Evolutionary conservation across 2,888 invertebrate species (phyloP).

Genomic region (Theristus sp.): DNA sequence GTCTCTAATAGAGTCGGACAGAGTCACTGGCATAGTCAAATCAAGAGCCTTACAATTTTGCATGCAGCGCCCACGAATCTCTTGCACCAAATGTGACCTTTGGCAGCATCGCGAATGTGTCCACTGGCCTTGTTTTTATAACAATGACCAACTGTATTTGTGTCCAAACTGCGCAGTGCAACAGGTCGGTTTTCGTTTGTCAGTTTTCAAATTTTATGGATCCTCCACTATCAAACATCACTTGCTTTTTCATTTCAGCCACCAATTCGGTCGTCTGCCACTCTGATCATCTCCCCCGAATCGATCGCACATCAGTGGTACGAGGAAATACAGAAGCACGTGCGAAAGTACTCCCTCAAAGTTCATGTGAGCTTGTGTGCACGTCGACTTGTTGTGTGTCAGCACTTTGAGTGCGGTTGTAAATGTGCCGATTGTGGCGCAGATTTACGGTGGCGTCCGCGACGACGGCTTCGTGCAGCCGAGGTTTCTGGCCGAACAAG

Average conservation of each 20-base stretch:
- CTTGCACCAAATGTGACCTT: conserved; percentile 31
- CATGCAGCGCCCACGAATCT: not conserved
- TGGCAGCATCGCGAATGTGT: conserved; percentile 49
- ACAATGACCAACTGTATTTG: conserved; percentile 32
- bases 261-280: too few species aligned
- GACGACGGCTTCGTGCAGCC: conserved; percentile 13
- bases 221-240: too few species aligned
- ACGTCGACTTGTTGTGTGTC: too few species aligned
- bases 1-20: too few species aligned
- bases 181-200: too few species aligned
- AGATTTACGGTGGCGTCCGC: conserved; percentile 13
- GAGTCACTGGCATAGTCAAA: too few species aligned
- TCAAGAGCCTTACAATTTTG: too few species aligned
- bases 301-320: conserved; percentile 52
- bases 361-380: conserved; percentile 6
- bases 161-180: conserved; percentile 49
- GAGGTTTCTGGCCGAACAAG: conserved; percentile 43
- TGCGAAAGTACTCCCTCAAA: conserved; percentile 20
- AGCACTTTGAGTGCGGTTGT: too few species aligned
- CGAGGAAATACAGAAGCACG: conserved; percentile 38
- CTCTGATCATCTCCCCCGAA: conserved; percentile 50
- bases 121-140: conserved; percentile 32
- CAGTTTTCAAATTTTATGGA: too few species aligned
- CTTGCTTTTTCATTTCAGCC: too few species aligned
- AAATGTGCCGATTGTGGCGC: too few species aligned